Percentiles rank a stretch among this genome's conserved stretches.
These are phyloP conservation scores for Montipora efflorescens DNA, from an alignment of 64 coral and sea anemone species.

Conservation along the genomic window DNA sequence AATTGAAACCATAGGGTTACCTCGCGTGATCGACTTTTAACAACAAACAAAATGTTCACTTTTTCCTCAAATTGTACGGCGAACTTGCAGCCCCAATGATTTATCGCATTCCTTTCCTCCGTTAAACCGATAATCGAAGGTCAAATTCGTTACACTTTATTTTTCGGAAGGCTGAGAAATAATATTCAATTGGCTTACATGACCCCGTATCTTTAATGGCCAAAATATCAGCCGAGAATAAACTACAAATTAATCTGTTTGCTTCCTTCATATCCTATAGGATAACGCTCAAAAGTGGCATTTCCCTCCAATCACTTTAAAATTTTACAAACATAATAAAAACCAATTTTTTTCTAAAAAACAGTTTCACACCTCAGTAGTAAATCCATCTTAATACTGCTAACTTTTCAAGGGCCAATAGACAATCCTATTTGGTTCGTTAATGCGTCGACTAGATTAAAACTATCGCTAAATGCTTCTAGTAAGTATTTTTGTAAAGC, in stretches of 20 bases:
- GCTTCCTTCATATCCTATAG: background rate
- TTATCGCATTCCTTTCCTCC: background rate
- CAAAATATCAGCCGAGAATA: background rate
- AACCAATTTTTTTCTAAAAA: background rate
- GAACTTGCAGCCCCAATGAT: too few relatives aligned
- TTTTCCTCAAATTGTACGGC: too few relatives aligned
- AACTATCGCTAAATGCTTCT: background rate
- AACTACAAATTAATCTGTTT: constrained; percentile 5
- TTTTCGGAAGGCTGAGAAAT: background rate
- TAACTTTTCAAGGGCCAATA: constrained; percentile 37
- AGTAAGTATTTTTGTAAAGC: background rate
- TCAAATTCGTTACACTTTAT: background rate
- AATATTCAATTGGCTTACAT: background rate
- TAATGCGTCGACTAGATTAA: background rate
- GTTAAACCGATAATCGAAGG: background rate
- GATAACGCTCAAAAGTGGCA: background rate
- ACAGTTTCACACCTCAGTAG: constrained; percentile 3
- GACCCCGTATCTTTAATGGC: background rate
- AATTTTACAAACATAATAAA: constrained; percentile 5
- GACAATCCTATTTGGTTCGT: background rate
- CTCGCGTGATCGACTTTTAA: too few relatives aligned
- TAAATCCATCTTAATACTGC: background rate
- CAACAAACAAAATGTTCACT: too few relatives aligned
- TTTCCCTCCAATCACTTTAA: background rate
- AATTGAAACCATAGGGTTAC: too few relatives aligned